These are phyloP conservation scores for Masnerella sp. DNA, from an alignment of 2,888 invertebrate species.

Conservation along the genomic window DNA sequence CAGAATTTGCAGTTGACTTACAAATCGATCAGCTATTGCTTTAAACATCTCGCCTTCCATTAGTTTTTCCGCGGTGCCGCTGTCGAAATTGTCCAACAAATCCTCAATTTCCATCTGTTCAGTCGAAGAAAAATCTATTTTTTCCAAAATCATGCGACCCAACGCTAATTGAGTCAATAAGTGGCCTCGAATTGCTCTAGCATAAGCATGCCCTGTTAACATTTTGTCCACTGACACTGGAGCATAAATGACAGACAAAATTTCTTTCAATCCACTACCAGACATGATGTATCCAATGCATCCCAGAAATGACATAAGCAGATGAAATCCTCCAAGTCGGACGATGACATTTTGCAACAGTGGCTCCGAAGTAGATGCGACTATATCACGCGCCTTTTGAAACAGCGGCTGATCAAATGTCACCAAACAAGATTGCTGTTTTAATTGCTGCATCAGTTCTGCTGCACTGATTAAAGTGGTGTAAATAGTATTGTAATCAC, in stretches of 20 bases:
- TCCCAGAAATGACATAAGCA: slow-evolving; percentile 57
- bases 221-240: slow-evolving; percentile 58
- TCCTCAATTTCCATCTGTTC: neutral
- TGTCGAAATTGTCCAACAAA: slow-evolving; percentile 4
- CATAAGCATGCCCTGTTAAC: slow-evolving; percentile 56
- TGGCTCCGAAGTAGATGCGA: slow-evolving; percentile 18
- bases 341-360: slow-evolving; percentile 49
- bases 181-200: slow-evolving; percentile 57
- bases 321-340: slow-evolving; percentile 65
- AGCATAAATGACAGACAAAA: slow-evolving; percentile 56
- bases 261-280: slow-evolving; percentile 60
- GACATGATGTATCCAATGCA: slow-evolving; percentile 61
- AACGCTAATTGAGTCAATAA: slow-evolving; percentile 53
- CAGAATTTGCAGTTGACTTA: neutral
- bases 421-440: slow-evolving; percentile 37
- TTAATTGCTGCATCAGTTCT: slow-evolving; percentile 29
- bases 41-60: slow-evolving; percentile 6
- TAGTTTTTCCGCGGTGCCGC: neutral
- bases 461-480: slow-evolving; percentile 39
- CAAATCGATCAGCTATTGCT: neutral
- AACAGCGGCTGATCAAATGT: slow-evolving; percentile 60
- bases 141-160: slow-evolving; percentile 39
- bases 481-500: slow-evolving; percentile 50
- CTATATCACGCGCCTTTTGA: slow-evolving; percentile 45
- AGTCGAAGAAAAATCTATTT: slow-evolving; percentile 9